These are phyloP conservation scores for Eupsittula cactorum DNA, from an alignment of 2,113 vertebrate species.

Conservation along the genomic window DNA sequence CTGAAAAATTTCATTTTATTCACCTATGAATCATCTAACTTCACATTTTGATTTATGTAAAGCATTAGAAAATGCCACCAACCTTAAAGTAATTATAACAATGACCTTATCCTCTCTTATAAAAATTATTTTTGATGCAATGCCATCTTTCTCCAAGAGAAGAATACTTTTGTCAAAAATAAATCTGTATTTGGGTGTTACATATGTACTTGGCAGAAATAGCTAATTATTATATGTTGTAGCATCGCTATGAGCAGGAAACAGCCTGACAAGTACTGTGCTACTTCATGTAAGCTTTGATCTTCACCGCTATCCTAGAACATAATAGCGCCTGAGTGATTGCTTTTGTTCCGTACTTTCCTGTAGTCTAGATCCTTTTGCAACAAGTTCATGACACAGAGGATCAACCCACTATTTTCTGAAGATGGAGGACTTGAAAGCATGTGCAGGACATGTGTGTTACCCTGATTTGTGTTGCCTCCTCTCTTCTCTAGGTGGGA, in stretches of 20 bases:
- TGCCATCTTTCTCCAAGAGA: not conserved
- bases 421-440: not conserved
- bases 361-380: not conserved
- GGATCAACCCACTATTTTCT: not conserved
- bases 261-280: not conserved
- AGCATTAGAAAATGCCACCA: not conserved
- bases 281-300: not conserved
- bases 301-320: not conserved
- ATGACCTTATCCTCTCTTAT: not conserved
- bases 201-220: not conserved
- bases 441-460: accelerated
- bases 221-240: not conserved
- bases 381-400: not conserved
- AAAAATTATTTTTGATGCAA: not conserved
- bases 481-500: not conserved
- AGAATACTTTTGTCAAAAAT: not conserved
- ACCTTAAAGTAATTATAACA: not conserved
- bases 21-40: not conserved
- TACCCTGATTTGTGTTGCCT: not conserved
- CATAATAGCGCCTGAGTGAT: not conserved
- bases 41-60: not conserved
- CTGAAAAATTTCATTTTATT: not conserved
- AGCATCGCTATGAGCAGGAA: not conserved
- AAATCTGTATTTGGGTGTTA: not conserved
- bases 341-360: not conserved